These are phyloP conservation scores for Chelon labrosus DNA, from an alignment of 2,797 vertebrate species.

Conservation along the genomic window DNA sequence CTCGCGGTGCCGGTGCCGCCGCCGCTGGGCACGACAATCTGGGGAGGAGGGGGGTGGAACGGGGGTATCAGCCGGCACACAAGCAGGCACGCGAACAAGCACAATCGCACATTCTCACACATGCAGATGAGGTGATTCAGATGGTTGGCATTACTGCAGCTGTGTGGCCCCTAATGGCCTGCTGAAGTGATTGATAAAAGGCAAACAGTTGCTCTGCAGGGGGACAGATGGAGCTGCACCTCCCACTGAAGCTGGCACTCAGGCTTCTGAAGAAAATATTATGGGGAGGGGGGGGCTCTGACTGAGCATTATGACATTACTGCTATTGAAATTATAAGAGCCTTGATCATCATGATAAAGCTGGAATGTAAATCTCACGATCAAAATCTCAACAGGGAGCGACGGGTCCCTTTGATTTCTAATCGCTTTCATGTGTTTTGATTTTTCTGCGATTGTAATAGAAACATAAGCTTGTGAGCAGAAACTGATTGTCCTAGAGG, in stretches of 20 bases:
- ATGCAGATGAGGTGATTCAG: conserved; percentile 70
- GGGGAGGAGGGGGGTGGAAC: not conserved
- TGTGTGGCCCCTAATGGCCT: conserved; percentile 73
- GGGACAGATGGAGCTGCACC: conserved; percentile 73
- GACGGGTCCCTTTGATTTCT: conserved; percentile 54
- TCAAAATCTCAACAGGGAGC: conserved; percentile 48
- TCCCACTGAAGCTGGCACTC: conserved; percentile 64
- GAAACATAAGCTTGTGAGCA: conserved; percentile 30
- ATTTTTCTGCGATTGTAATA: conserved; percentile 43
- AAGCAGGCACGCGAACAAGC: conserved; percentile 51
- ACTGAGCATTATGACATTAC: conserved; percentile 50
- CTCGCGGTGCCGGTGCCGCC: not conserved
- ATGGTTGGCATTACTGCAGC: conserved; percentile 71
- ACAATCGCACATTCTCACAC: conserved; percentile 52
- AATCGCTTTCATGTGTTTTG: conserved; percentile 43
- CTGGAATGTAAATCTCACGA: conserved; percentile 53
- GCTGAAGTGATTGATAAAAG: conserved; percentile 82
- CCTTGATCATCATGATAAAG: conserved; percentile 53
- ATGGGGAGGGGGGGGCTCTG: conserved; percentile 21
- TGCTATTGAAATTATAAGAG: conserved; percentile 52
- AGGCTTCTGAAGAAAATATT: conserved; percentile 45
- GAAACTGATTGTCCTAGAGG: conserved; percentile 32
- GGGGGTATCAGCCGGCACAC: conserved; percentile 43
- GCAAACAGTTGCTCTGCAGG: conserved; percentile 70
- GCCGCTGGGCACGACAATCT: conserved; percentile 46